Evolutionary conservation across 2,797 vertebrate species (phyloP).

Genomic region (Lemur catta): DNA sequence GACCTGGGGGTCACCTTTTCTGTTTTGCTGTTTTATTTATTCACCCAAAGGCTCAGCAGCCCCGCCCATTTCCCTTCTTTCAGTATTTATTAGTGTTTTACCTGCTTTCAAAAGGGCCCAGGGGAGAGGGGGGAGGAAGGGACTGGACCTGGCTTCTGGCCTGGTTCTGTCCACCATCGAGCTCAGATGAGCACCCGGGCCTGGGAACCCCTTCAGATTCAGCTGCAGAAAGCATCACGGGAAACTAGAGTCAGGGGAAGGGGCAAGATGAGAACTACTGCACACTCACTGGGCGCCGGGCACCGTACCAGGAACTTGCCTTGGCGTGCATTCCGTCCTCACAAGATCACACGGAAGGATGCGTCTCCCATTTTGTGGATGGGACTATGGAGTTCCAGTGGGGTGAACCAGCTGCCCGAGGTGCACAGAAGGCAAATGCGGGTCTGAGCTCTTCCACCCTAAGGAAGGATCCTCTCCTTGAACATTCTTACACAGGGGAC

Average conservation of each 20-base stretch:
- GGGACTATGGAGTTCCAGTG: too few species aligned
- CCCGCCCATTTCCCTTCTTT: background rate
- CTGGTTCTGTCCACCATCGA: background rate
- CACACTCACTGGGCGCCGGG: accelerated
- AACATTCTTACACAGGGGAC: background rate
- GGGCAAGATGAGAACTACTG: accelerated
- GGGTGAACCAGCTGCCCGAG: background rate
- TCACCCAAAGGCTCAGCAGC: background rate
- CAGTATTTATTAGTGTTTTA: constrained; percentile 17
- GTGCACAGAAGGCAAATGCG: background rate
- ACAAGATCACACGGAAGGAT: background rate
- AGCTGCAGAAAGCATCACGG: background rate
- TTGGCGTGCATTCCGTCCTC: accelerated
- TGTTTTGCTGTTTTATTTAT: background rate
- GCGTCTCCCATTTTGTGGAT: too few species aligned
- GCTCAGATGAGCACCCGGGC: background rate
- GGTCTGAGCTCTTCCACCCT: background rate
- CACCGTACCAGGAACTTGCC: background rate
- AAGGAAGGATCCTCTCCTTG: background rate
- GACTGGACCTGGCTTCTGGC: background rate
- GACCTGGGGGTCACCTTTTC: background rate
- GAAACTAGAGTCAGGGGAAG: background rate
- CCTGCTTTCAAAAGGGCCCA: background rate
- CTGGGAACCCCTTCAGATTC: too few species aligned
- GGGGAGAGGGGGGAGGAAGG: background rate